Conservation (phyloP, 2,888 invertebrate genomes). For the Sialis fuliginosa region DNA sequence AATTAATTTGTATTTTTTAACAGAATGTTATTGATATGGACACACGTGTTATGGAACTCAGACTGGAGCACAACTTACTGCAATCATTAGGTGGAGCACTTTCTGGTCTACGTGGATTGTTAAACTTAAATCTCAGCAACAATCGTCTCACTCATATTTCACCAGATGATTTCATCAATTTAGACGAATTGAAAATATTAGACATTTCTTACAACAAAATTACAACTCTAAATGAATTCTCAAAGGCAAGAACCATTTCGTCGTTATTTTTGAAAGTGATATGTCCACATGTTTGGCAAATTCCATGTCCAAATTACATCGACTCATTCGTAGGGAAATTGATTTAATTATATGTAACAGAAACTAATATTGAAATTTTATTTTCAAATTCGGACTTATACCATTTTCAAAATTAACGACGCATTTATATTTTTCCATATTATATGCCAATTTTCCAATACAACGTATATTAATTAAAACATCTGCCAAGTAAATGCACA, state of each 20-base stretch:
- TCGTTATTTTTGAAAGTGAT: constrained; percentile 9
- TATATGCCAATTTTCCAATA: too few relatives aligned
- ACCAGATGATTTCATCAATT: constrained; percentile 60
- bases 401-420: too few relatives aligned
- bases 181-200: constrained; percentile 52
- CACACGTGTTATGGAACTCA: constrained; percentile 50
- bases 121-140: constrained; percentile 54
- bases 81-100: constrained; percentile 54
- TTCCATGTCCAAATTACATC: background rate
- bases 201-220: constrained; percentile 66
- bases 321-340: too few relatives aligned
- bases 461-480: too few relatives aligned
- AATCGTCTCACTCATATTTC: constrained; percentile 56
- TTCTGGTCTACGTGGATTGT: constrained; percentile 54
- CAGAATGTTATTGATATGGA: constrained; percentile 64
- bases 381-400: too few relatives aligned
- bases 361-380: too few relatives aligned
- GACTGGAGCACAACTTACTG: constrained; percentile 56
- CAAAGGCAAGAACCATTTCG: constrained; percentile 40
- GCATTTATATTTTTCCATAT: too few relatives aligned
- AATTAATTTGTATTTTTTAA: constrained; percentile 14
- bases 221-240: constrained; percentile 60
- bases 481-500: too few relatives aligned
- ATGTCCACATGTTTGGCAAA: constrained; percentile 6
- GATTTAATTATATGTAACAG: too few relatives aligned